Conservation (phyloP, 2,797 vertebrate species). For the Micromesistius poutassou region DNA sequence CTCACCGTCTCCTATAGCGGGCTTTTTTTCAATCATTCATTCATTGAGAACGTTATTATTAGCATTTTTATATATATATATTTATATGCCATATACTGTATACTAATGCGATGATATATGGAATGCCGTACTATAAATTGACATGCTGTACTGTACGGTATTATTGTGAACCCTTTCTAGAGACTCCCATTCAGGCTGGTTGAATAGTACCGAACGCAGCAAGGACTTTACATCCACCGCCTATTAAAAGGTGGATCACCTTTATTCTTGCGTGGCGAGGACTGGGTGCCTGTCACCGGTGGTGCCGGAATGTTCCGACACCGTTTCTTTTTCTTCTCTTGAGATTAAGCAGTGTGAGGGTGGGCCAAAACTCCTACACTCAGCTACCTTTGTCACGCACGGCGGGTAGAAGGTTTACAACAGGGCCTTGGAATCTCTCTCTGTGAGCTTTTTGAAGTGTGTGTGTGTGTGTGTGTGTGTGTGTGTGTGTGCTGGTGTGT, state of each 20-base stretch:
- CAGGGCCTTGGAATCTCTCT: constrained; percentile 54
- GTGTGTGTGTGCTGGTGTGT: constrained; percentile 22
- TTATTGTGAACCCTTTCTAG: background rate
- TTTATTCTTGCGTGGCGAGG: background rate
- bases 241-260: background rate
- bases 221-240: background rate
- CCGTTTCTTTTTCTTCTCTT: constrained; percentile 23
- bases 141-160: too few relatives aligned
- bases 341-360: constrained; percentile 51
- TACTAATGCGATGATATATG: background rate
- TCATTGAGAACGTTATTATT: background rate
- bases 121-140: background rate
- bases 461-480: too few relatives aligned
- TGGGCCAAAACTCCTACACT: constrained; percentile 57
- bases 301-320: constrained; percentile 46
- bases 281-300: background rate
- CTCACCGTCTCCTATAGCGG: background rate
- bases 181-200: background rate
- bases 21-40: background rate
- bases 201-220: background rate
- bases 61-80: background rate
- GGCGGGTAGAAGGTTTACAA: constrained; percentile 63
- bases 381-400: constrained; percentile 65
- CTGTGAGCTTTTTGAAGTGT: constrained; percentile 35
- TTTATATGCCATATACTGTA: background rate